Evolutionary conservation across 2,113 vertebrate species (phyloP).

Genomic region (Raja brachyura): DNA sequence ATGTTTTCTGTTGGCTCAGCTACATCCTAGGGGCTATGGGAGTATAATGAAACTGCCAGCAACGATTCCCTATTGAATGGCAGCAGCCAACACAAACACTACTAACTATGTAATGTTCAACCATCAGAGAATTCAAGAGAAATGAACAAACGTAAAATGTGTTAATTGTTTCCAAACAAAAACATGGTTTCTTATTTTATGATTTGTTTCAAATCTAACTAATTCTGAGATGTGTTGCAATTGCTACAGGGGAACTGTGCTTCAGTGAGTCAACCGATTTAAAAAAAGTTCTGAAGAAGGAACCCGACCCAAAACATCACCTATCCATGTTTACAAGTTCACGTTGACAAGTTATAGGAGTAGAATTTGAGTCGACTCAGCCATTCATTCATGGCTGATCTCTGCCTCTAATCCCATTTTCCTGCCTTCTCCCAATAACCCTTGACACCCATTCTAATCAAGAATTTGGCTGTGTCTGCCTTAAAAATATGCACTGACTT

Average conservation of each 20-base stretch:
- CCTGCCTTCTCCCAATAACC: too few relatives aligned
- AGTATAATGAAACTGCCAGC: background rate
- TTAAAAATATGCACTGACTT: too few relatives aligned
- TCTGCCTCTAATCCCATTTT: too few relatives aligned
- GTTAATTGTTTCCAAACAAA: conserved; percentile 34
- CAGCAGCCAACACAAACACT: conserved; percentile 31
- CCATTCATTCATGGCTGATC: too few relatives aligned
- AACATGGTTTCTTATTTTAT: background rate
- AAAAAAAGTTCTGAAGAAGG: too few relatives aligned
- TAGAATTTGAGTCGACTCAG: too few relatives aligned
- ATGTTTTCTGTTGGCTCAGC: background rate
- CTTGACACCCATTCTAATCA: too few relatives aligned
- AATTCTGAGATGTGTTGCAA: background rate
- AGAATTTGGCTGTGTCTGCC: too few relatives aligned
- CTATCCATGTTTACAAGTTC: too few relatives aligned
- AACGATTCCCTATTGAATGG: background rate
- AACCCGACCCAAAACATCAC: too few relatives aligned
- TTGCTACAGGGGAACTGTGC: background rate
- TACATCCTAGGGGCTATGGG: background rate
- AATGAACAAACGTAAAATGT: conserved; percentile 8
- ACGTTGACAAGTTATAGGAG: too few relatives aligned
- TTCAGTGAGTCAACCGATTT: background rate
- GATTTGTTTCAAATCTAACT: conserved; percentile 11
- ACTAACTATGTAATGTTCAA: background rate
- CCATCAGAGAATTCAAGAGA: background rate